Percentiles rank a stretch among this genome's conserved stretches.
Conservation (phyloP, 2,888 invertebrate species). For the Peribatodes rhomboidaria region DNA sequence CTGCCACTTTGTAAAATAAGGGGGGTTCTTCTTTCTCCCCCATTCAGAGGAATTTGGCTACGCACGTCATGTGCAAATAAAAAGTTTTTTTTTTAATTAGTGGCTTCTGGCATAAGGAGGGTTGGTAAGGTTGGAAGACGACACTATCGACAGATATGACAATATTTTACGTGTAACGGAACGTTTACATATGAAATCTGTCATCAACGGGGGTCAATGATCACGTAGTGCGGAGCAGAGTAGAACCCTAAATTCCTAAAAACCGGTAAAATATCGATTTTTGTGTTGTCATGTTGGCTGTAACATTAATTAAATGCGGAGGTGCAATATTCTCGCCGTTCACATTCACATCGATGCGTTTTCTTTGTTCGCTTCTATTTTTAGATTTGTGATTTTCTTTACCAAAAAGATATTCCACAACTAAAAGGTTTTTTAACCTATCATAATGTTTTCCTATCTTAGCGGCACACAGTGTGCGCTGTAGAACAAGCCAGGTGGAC, state of each 20-base stretch:
- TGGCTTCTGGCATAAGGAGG: too few species aligned
- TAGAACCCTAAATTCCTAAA: neutral
- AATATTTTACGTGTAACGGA: constrained; percentile 33
- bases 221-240: constrained; percentile 31
- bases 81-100: too few species aligned
- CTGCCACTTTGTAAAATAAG: too few species aligned
- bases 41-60: too few species aligned
- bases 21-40: too few species aligned
- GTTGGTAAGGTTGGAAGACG: neutral
- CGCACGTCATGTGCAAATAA: too few species aligned
- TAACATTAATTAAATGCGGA: neutral
- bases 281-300: constrained; percentile 39
- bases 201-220: constrained; percentile 43
- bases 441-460: neutral
- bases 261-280: constrained; percentile 33
- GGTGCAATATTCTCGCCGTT: constrained; percentile 1
- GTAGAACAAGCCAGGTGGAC: too few species aligned
- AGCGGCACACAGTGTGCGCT: too few species aligned
- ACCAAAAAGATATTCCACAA: neutral
- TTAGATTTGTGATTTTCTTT: neutral
- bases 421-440: neutral
- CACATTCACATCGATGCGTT: too few species aligned
- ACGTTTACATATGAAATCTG: constrained; percentile 30
- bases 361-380: constrained; percentile 26
- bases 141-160: neutral